Conservation (phyloP, 2,888 invertebrate genomes). For the Dione vanillae region DNA sequence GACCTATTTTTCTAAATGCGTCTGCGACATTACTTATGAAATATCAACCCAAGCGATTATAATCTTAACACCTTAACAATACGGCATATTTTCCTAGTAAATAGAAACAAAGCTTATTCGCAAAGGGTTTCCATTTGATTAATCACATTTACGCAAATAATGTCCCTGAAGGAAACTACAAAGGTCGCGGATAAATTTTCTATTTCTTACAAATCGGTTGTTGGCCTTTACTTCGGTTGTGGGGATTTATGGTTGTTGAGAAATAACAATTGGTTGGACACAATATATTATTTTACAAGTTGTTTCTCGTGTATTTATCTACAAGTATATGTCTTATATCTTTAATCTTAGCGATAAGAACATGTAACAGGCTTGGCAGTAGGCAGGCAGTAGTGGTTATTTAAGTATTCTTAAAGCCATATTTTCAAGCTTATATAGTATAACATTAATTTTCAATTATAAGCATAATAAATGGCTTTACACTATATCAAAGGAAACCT, state of each 20-base stretch:
- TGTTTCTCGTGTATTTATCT: too few relatives aligned
- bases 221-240: slow-evolving; percentile 30
- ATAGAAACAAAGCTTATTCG: slow-evolving; percentile 40
- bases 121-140: slow-evolving; percentile 62
- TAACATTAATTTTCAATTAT: too few relatives aligned
- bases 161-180: slow-evolving; percentile 49
- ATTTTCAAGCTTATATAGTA: too few relatives aligned
- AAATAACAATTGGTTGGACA: slow-evolving; percentile 14
- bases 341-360: too few relatives aligned
- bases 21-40: slow-evolving; percentile 50
- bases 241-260: slow-evolving; percentile 28
- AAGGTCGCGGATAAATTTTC: slow-evolving; percentile 33
- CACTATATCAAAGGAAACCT: too few relatives aligned
- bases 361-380: too few relatives aligned
- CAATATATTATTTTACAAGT: not conserved
- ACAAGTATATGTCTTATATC: too few relatives aligned
- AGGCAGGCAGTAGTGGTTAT: too few relatives aligned
- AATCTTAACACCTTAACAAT: slow-evolving; percentile 32
- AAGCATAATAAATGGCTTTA: too few relatives aligned
- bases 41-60: slow-evolving; percentile 12
- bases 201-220: slow-evolving; percentile 32
- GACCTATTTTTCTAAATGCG: slow-evolving; percentile 56
- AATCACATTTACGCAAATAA: slow-evolving; percentile 61
- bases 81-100: slow-evolving; percentile 37
- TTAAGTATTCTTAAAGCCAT: too few relatives aligned